Percentiles rank a stretch among this genome's conserved stretches.
phyloP scores from a whole-genome alignment of 2,888 invertebrate genomes.

The Protonemura montana region DNA sequence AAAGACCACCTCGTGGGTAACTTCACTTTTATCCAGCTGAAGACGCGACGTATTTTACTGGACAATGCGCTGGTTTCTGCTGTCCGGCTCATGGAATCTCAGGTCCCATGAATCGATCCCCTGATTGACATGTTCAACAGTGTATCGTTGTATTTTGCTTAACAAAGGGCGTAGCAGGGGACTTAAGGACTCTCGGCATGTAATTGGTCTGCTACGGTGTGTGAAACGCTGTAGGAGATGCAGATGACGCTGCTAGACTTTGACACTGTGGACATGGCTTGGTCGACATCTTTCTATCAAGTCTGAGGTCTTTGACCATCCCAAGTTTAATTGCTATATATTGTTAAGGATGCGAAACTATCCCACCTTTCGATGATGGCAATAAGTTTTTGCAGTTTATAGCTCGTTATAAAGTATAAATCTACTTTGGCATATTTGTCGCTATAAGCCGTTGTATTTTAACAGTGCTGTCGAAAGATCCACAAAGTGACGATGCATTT shows the following conservation, averaged over 20 bases:
- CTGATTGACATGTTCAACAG: slow-evolving; percentile 25
- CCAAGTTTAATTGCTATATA: background rate
- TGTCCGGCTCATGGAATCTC: background rate
- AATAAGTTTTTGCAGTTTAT: background rate
- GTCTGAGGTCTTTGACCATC: background rate
- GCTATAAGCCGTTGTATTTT: background rate
- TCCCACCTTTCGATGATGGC: background rate
- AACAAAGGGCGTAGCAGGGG: slow-evolving; percentile 21
- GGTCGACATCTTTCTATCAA: background rate
- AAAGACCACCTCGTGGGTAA: slow-evolving; percentile 19
- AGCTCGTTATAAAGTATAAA: background rate
- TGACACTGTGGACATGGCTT: background rate
- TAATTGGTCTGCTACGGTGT: slow-evolving; percentile 17
- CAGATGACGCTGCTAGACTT: slow-evolving; percentile 19
- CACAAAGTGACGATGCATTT: background rate
- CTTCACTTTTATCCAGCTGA: background rate
- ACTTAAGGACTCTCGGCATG: background rate
- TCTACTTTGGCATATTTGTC: background rate
- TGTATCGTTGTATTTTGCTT: background rate
- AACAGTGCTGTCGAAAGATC: background rate
- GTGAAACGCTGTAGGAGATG: slow-evolving; percentile 2
- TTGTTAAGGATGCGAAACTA: background rate
- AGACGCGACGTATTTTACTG: background rate
- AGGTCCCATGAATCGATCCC: background rate
- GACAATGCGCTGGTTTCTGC: background rate